Evolutionary conservation across 2,113 vertebrate species (phyloP), one percentile per base, ranked within the genome.

Genomic region (Leptosomus discolor): DNA sequence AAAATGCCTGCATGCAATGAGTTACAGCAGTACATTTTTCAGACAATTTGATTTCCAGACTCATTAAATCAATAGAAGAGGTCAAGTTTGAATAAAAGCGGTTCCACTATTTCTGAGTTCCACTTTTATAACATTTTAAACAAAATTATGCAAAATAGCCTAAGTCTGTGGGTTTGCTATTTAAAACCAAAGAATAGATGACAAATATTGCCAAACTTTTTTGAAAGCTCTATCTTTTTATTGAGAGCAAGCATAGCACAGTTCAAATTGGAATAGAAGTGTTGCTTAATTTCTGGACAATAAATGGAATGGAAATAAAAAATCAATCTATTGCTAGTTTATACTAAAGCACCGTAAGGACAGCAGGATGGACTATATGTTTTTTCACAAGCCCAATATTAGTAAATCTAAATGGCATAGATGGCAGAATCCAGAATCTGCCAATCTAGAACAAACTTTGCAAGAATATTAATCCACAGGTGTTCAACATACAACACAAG

Each of bases 41-140:
- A 93, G 56, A 43, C 57, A n/a, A 88, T 94, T 94, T 91, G 71
- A 81, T 91, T 96, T 84, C 65, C 51, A 87, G 56, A 87, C 37
- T 94, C 95, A 82, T 91, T 91, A 94, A 92, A 85, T 76, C 51
- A 89, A 77, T 60, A 74, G 24, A 76, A 92, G 68, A 92, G 91
- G 58, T 88, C 76, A 92, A 84, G 85, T 92, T 95, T 78, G 83
- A 92, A 89, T 89, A 89, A 95, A 92, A 87, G 75, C 10, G 45
- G 43, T 88, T 86, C 68, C 76, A 84, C 92, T 92, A 95, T 81
- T 94, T 89, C 68, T 78, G 68, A 91, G 51, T 84, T 96, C 84
- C 57, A 76, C 60, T 89, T 88, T 94, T 94, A 91, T 56, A 94
- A 46, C 41, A 90, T 84, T 95, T 97, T 90, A 83, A 97, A 94